phyloP scores from a whole-genome alignment of 2,113 vertebrate genomes.

The Elachura formosa region DNA sequence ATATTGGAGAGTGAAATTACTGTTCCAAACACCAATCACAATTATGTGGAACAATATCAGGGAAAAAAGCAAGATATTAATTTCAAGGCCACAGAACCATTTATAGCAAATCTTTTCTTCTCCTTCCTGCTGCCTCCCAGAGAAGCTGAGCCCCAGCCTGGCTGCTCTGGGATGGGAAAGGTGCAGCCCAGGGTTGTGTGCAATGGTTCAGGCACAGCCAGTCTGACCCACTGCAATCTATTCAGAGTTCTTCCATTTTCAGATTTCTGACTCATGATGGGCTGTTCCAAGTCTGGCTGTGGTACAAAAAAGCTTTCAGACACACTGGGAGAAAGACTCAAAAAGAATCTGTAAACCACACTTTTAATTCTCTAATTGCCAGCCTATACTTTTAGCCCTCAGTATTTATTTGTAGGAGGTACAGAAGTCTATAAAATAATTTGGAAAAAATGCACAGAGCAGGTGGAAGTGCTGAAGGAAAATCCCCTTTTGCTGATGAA shows the following conservation, averaged over 20 bases:
- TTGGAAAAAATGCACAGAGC: not conserved
- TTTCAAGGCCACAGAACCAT: not conserved
- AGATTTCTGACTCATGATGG: not conserved
- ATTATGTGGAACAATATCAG: not conserved
- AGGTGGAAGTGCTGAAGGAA: not conserved
- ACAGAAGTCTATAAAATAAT: not conserved
- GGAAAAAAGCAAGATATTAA: accelerated
- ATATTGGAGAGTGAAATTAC: not conserved
- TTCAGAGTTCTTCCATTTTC: not conserved
- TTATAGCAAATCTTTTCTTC: not conserved
- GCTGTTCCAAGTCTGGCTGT: constrained; percentile 10
- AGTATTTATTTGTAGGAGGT: not conserved
- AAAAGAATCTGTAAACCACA: constrained; percentile 4
- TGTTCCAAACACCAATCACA: not conserved
- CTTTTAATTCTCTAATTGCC: constrained; percentile 33
- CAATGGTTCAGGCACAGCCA: not conserved
- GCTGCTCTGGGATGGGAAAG: not conserved
- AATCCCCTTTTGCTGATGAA: not conserved
- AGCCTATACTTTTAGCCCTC: not conserved
- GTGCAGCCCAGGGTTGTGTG: not conserved
- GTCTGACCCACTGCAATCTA: not conserved
- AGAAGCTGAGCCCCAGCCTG: not conserved
- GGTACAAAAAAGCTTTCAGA: constrained; percentile 57
- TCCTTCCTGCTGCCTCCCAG: not conserved
- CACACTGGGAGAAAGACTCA: not conserved